Conservation (phyloP, 2,888 invertebrate genomes). For the Apodemia duryi region DNA sequence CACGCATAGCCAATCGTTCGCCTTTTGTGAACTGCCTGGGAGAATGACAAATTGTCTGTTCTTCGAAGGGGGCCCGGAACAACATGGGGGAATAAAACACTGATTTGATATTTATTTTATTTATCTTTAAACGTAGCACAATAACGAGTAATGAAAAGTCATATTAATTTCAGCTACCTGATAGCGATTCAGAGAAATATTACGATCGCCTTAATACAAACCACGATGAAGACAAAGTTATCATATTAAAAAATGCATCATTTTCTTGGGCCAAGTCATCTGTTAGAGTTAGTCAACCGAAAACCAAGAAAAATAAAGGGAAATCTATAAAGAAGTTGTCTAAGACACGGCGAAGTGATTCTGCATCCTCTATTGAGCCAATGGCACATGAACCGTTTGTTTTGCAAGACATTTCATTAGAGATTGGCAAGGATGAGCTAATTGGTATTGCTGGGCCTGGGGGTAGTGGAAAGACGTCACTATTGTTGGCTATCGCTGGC, state of each 20-base stretch:
- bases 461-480: slow-evolving; percentile 94
- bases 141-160: neutral
- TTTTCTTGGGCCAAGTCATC: slow-evolving; percentile 80
- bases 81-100: too few relatives aligned
- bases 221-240: slow-evolving; percentile 74
- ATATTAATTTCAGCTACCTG: slow-evolving; percentile 70
- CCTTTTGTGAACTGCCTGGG: too few relatives aligned
- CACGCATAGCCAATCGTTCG: too few relatives aligned
- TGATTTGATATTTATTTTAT: neutral
- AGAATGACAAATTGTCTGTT: too few relatives aligned
- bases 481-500: slow-evolving; percentile 91
- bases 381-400: slow-evolving; percentile 48
- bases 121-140: neutral
- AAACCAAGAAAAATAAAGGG: slow-evolving; percentile 67
- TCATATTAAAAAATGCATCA: slow-evolving; percentile 79
- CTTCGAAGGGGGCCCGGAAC: too few relatives aligned
- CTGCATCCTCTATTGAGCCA: slow-evolving; percentile 48
- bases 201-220: slow-evolving; percentile 78
- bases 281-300: slow-evolving; percentile 46
- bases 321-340: slow-evolving; percentile 64
- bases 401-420: slow-evolving; percentile 53
- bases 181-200: slow-evolving; percentile 81
- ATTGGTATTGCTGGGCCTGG: slow-evolving; percentile 93
- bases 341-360: slow-evolving; percentile 46
- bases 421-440: slow-evolving; percentile 83